phyloP scores from a whole-genome alignment of 2,113 vertebrate species.

The Heterotis niloticus region DNA sequence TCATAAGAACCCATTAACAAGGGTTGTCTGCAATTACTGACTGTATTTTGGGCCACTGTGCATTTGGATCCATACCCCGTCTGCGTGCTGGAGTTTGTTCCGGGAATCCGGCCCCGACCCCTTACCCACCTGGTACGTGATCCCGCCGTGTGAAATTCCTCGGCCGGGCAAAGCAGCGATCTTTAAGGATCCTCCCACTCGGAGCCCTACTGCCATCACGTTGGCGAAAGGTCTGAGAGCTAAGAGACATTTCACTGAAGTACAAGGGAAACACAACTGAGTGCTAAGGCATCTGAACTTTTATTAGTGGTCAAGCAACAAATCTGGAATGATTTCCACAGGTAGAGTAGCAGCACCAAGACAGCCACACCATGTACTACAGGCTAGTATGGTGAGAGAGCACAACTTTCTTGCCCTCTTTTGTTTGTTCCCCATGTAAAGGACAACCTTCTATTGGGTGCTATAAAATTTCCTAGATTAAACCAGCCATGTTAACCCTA shows the following conservation, averaged over 20 bases:
- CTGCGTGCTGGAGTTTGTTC: too few relatives aligned
- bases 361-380: not conserved
- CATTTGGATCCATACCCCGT: too few relatives aligned
- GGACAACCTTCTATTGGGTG: not conserved
- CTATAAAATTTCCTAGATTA: too few relatives aligned
- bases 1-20: too few relatives aligned
- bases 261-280: not conserved
- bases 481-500: not conserved
- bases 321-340: conserved; percentile 22
- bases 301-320: conserved; percentile 17
- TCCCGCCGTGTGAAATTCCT: too few relatives aligned
- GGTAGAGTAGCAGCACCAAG: not conserved
- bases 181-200: too few relatives aligned
- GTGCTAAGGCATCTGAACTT: not conserved
- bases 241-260: not conserved
- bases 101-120: too few relatives aligned
- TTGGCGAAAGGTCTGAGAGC: not conserved
- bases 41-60: too few relatives aligned
- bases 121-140: not conserved
- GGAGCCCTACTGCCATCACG: not conserved
- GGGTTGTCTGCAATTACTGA: too few relatives aligned
- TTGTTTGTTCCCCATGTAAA: not conserved
- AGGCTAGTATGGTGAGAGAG: too few relatives aligned
- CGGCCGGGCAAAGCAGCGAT: too few relatives aligned
- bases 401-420: too few relatives aligned